A percentile compares a stretch with the other conserved stretches of the same genome.
phyloP scores from a whole-genome alignment of 2,888 invertebrate species.

The Lamellibrachia satsuma region DNA sequence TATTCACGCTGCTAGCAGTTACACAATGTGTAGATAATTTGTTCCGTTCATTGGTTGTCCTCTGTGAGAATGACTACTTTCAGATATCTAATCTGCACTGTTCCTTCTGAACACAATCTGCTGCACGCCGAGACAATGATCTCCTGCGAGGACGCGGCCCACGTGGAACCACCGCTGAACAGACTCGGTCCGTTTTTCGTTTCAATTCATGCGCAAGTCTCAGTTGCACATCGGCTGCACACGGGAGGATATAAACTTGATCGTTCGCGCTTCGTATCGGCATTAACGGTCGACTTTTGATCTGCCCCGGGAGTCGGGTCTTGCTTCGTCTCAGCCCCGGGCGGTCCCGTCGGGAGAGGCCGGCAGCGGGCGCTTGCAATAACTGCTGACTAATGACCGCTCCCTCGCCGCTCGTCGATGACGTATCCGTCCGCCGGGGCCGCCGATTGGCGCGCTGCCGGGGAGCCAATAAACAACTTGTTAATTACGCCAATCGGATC shows the following conservation, averaged over 20 bases:
- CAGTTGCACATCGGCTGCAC: background rate
- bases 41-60: no score
- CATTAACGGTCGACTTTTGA: conserved; percentile 17
- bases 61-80: no score
- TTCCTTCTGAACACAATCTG: no score
- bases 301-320: conserved; percentile 13
- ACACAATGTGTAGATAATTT: no score
- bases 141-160: background rate
- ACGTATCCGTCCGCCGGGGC: conserved; percentile 17
- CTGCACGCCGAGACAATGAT: background rate
- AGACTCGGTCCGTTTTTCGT: background rate
- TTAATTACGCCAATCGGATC: background rate
- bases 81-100: no score
- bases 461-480: conserved; percentile 17
- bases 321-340: conserved; percentile 10
- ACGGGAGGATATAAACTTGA: conserved; percentile 13
- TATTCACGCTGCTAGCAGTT: no score
- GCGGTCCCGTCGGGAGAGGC: background rate
- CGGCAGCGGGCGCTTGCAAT: conserved; percentile 4
- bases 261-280: conserved; percentile 9
- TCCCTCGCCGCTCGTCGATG: background rate
- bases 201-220: background rate
- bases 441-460: conserved; percentile 6
- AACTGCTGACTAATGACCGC: conserved; percentile 17
- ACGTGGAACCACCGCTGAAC: background rate